phyloP scores from a whole-genome alignment of 2,797 vertebrate genomes.

The Chlorospingus semifuscus region DNA sequence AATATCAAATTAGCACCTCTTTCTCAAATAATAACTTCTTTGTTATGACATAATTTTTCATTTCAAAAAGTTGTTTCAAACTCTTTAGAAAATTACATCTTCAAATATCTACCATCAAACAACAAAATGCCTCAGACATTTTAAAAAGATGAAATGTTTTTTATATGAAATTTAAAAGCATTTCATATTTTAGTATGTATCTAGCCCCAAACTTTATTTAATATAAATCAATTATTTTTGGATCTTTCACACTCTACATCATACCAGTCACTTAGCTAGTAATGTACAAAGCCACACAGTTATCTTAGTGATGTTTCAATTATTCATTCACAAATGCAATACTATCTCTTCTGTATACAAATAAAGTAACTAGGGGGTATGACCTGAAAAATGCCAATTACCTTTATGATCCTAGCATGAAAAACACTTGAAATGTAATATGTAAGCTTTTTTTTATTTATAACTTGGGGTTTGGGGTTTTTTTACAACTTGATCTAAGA shows the following conservation, averaged over 20 bases:
- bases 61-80: not conserved
- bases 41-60: not conserved
- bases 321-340: conserved; percentile 65
- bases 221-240: not conserved
- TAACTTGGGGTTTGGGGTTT: not conserved
- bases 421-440: not conserved
- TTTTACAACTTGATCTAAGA: not conserved
- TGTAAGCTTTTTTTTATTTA: not conserved
- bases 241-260: not conserved
- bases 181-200: not conserved
- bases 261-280: not conserved
- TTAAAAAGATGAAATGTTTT: not conserved
- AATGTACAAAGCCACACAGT: not conserved
- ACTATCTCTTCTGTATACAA: conserved; percentile 36
- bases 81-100: not conserved
- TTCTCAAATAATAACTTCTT: not conserved
- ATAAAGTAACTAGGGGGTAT: not conserved
- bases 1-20: not conserved
- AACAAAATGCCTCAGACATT: not conserved
- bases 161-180: not conserved
- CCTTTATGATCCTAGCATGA: not conserved
- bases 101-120: not conserved
- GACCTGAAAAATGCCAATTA: not conserved
- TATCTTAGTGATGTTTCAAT: conserved; percentile 56
- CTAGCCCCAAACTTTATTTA: not conserved